Conservation (phyloP, 2,888 invertebrate species). For the Apomyelois bistriatella region DNA sequence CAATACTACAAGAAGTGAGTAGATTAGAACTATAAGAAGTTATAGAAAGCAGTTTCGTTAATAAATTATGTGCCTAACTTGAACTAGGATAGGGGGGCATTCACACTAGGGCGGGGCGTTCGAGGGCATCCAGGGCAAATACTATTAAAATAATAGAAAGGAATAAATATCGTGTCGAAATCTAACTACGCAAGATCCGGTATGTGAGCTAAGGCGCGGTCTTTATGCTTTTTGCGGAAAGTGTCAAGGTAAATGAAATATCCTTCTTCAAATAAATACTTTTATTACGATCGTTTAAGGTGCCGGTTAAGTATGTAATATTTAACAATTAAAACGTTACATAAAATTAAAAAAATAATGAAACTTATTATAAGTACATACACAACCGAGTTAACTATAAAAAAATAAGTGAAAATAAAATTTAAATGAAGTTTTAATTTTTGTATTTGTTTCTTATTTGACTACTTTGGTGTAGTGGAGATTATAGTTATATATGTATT, state of each 20-base stretch:
- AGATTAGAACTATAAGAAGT: slow-evolving; percentile 44
- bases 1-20: slow-evolving; percentile 54
- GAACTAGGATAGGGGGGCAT: slow-evolving; percentile 66
- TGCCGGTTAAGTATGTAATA: slow-evolving; percentile 74
- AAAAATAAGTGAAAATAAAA: slow-evolving; percentile 48
- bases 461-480: slow-evolving; percentile 70
- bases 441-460: slow-evolving; percentile 40
- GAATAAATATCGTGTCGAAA: slow-evolving; percentile 60
- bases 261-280: slow-evolving; percentile 67
- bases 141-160: slow-evolving; percentile 45
- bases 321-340: slow-evolving; percentile 74
- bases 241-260: slow-evolving; percentile 64
- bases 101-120: slow-evolving; percentile 68
- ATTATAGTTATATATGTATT: slow-evolving; percentile 52
- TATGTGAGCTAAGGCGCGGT: slow-evolving; percentile 71
- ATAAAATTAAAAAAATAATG: slow-evolving; percentile 63
- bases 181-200: slow-evolving; percentile 70
- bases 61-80: slow-evolving; percentile 60
- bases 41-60: slow-evolving; percentile 65
- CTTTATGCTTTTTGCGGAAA: slow-evolving; percentile 18
- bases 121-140: slow-evolving; percentile 76
- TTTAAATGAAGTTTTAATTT: slow-evolving; percentile 44
- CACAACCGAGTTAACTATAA: slow-evolving; percentile 73
- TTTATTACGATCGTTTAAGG: slow-evolving; percentile 73
- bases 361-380: slow-evolving; percentile 80